Conservation (phyloP, 2,888 invertebrate species). For the Chrysina gloriosa region DNA sequence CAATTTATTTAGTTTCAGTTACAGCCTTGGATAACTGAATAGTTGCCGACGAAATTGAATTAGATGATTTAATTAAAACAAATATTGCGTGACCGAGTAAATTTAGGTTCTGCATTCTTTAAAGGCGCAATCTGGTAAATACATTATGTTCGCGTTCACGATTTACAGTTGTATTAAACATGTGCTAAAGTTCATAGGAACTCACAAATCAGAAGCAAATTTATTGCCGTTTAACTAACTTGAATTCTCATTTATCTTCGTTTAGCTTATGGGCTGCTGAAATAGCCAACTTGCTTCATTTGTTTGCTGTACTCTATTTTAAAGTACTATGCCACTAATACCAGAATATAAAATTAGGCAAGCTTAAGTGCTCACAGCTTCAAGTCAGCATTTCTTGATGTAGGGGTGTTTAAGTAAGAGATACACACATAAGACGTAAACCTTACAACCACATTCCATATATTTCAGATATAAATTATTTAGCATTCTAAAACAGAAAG, state of each 20-base stretch:
- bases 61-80: slow-evolving; percentile 22
- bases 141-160: neutral
- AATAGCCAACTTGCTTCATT: neutral
- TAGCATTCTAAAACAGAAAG: too few species aligned
- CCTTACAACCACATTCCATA: too few species aligned
- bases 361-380: too few species aligned
- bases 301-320: neutral
- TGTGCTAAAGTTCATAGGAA: slow-evolving; percentile 1
- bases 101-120: neutral
- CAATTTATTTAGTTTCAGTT: slow-evolving; percentile 15
- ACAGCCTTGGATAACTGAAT: neutral
- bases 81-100: slow-evolving; percentile 15
- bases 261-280: neutral
- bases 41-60: slow-evolving; percentile 19
- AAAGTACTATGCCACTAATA: neutral
- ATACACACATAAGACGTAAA: too few species aligned
- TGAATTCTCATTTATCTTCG: neutral
- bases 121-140: neutral
- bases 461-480: too few species aligned
- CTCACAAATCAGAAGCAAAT: neutral
- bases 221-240: neutral
- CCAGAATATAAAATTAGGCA: too few species aligned
- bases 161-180: slow-evolving; percentile 9
- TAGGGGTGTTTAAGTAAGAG: too few species aligned
- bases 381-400: too few species aligned